Percentiles rank a stretch among this genome's conserved stretches.
Evolutionary conservation across 2,113 vertebrate genomes (phyloP).

Genomic region (Pteropus alecto): DNA sequence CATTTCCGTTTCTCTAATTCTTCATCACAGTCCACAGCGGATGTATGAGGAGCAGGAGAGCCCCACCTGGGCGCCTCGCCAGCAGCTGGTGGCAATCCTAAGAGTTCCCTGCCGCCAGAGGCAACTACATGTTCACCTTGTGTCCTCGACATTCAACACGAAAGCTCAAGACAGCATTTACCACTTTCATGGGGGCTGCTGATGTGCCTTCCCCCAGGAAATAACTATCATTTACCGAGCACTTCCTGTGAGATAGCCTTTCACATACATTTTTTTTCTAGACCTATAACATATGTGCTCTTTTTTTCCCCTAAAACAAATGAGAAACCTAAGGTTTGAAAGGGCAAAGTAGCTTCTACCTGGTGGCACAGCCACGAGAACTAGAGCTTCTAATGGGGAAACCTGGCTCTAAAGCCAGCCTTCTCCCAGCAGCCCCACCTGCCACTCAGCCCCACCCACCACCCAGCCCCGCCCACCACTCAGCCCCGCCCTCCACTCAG

Average conservation of each 20-base stretch:
- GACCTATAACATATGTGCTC: neutral
- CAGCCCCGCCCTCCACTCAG: too few relatives aligned
- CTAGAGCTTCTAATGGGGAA: neutral
- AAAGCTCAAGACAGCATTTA: neutral
- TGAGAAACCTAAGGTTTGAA: neutral
- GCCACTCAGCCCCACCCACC: too few relatives aligned
- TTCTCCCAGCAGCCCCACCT: neutral
- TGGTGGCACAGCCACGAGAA: neutral
- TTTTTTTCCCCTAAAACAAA: neutral
- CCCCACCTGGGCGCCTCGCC: neutral
- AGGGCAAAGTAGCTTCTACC: neutral
- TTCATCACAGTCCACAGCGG: neutral
- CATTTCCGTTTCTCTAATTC: neutral
- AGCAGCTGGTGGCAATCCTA: neutral
- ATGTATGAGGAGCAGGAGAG: neutral
- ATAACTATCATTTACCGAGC: neutral
- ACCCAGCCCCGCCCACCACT: too few relatives aligned
- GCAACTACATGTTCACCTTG: too few relatives aligned
- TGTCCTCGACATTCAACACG: neutral
- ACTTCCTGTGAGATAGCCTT: neutral
- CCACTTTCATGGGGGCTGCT: neutral
- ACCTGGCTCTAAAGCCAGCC: neutral
- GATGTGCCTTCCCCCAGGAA: neutral
- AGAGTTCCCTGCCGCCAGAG: neutral
- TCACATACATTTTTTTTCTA: neutral